Percentiles rank a stretch among this genome's conserved stretches.
Evolutionary conservation across 2,113 vertebrate genomes (phyloP).

Genomic region (Athene cunicularia): DNA sequence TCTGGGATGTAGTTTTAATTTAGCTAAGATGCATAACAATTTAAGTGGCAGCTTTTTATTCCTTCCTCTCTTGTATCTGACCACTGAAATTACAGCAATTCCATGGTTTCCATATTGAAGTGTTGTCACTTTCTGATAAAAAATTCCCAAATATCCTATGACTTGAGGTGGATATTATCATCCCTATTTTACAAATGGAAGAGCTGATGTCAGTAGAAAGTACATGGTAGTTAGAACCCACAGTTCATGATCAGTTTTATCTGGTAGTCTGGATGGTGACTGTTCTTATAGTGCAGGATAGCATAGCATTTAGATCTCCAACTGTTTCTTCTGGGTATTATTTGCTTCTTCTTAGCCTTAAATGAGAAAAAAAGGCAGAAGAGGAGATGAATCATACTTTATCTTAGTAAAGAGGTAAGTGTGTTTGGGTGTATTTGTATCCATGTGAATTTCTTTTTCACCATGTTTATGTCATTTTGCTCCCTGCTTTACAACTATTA

Average conservation of each 20-base stretch:
- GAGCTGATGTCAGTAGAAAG: not conserved
- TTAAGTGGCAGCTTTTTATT: not conserved
- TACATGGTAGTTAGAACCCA: not conserved
- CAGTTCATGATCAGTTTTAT: not conserved
- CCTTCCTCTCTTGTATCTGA: not conserved
- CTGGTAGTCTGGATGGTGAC: not conserved
- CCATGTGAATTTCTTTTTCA: not conserved
- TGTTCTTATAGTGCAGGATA: not conserved
- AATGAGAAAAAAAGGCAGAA: not conserved
- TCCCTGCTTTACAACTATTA: not conserved
- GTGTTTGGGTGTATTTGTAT: not conserved
- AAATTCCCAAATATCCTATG: not conserved
- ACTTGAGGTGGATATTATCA: not conserved
- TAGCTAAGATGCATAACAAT: not conserved
- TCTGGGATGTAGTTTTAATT: not conserved
- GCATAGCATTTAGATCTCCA: not conserved
- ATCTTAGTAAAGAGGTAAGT: not conserved
- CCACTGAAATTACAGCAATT: not conserved
- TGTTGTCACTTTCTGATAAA: not conserved
- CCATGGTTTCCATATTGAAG: not conserved
- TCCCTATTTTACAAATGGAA: not conserved
- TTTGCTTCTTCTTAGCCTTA: not conserved
- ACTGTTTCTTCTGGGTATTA: not conserved
- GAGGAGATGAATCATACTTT: not conserved
- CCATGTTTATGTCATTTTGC: not conserved